These are phyloP conservation scores for Melopsittacus undulatus DNA, from an alignment of 2,797 vertebrate genomes.

Conservation along the genomic window DNA sequence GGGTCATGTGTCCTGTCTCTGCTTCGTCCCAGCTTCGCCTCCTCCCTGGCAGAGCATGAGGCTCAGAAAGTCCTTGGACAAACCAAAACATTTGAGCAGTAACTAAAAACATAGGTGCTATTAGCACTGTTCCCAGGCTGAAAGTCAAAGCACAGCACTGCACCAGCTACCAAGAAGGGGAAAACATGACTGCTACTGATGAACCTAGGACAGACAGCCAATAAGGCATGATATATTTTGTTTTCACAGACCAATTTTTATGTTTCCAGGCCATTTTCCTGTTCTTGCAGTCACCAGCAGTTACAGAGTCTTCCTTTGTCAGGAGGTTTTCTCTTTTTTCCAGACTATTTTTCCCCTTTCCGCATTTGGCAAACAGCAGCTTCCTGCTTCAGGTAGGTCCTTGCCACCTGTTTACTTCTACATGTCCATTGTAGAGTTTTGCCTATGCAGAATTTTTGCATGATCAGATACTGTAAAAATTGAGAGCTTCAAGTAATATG, in stretches of 20 bases:
- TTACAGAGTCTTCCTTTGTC: background rate
- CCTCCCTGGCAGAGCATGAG: too few species aligned
- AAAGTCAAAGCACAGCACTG: too few species aligned
- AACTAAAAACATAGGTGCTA: too few species aligned
- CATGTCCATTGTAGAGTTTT: background rate
- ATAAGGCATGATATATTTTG: background rate
- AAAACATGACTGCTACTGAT: too few species aligned
- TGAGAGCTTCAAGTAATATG: background rate
- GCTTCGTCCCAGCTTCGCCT: too few species aligned
- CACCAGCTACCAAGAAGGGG: too few species aligned
- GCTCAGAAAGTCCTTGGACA: too few species aligned
- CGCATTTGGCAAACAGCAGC: background rate
- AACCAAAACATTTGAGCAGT: too few species aligned
- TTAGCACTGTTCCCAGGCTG: too few species aligned
- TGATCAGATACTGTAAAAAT: background rate
- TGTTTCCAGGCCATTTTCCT: background rate
- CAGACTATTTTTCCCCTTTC: background rate
- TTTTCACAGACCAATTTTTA: background rate
- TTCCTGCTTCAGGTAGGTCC: background rate
- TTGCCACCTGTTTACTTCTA: background rate
- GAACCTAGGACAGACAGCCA: too few species aligned
- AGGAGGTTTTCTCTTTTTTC: background rate
- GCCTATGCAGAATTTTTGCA: background rate
- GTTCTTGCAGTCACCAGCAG: background rate
- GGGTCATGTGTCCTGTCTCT: too few species aligned